Base-by-base conservation (phyloP, 2,888 invertebrate species). In the Trissoscelio sp. region DNA sequence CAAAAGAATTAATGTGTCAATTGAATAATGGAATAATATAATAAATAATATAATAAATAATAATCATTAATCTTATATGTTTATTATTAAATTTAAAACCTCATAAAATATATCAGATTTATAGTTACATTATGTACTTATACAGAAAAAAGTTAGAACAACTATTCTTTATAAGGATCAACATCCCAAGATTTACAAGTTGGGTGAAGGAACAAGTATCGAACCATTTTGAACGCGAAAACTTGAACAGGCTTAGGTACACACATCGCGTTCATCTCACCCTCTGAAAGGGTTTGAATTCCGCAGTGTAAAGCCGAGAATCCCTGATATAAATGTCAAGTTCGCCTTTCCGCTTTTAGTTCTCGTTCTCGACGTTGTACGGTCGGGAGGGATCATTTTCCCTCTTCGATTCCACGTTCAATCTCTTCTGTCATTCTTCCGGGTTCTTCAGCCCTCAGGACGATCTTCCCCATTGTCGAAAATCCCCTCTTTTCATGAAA, bases 281-380 rank as follows among this genome's bases (percentile, higher is more conserved):
- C 78, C 83, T 66, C 39, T 46, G 67, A 78, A 83, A 83, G 80
- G 80, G 83, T 80, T 82, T 53, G 72, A 31, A 73, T 72, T 80
- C 67, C 55, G 42, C 79, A 85, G 89, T 90, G 91, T 86, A 91
- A 91, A 91, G 89, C 91, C 90, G 91, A 88, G 90, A 91, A 91
- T 91, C 89, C 89, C 89, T 86, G 87, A 88, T 89, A 90, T 89
- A 91, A 91, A 91, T 89, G 91, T 91, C 91, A 89, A 90, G 88
- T 90, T 90, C 88, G 88, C 83, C 87, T 87, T 86, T 89, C 88
- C 87, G 81, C 84, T 86, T 85, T 77, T 55, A 73, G 79, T 77
- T 51, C 82, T 79, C 81, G 81, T 83, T 73, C 44, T 62, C 73
- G 39, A 37, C 66, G 80, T 72, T 55, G 46, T 72, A 46, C 62